Evolutionary conservation across 2,888 invertebrate genomes (phyloP).

Genomic region (Heliconius hortense): DNA sequence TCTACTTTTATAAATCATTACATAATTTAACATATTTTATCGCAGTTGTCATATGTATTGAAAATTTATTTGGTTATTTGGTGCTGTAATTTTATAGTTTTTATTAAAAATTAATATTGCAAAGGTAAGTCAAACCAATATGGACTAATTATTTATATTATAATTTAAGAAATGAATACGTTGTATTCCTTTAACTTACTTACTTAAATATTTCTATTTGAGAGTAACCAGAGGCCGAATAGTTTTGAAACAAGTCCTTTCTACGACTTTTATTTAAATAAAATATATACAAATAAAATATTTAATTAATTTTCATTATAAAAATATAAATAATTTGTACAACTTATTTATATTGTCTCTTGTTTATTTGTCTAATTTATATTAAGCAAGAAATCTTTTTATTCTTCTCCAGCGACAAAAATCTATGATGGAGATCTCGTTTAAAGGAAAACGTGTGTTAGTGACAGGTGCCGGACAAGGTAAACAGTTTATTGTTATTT

Average conservation of each 20-base stretch:
- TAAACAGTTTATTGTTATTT: constrained; percentile 57
- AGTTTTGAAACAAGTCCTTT: not conserved
- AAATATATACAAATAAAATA: not conserved
- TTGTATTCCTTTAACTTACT: too few relatives aligned
- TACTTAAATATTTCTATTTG: not conserved
- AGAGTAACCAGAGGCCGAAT: not conserved
- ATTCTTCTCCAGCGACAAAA: not conserved
- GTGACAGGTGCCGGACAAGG: constrained; percentile 95
- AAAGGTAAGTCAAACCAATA: not conserved
- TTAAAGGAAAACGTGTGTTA: constrained; percentile 89
- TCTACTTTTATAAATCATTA: not conserved
- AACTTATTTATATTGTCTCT: too few relatives aligned
- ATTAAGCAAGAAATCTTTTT: not conserved
- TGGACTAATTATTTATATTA: not conserved
- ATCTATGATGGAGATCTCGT: constrained; percentile 84
- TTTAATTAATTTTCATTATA: too few relatives aligned
- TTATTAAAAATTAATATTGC: not conserved
- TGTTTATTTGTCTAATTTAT: too few relatives aligned
- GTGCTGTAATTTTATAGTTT: not conserved
- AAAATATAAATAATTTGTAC: not conserved
- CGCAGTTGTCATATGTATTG: not conserved
- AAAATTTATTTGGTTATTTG: not conserved
- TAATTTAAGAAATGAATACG: too few relatives aligned
- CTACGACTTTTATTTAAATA: not conserved
- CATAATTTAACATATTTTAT: constrained; percentile 6